Evolutionary conservation across 2,888 invertebrate genomes (phyloP).

Genomic region (Phortica okadai): DNA sequence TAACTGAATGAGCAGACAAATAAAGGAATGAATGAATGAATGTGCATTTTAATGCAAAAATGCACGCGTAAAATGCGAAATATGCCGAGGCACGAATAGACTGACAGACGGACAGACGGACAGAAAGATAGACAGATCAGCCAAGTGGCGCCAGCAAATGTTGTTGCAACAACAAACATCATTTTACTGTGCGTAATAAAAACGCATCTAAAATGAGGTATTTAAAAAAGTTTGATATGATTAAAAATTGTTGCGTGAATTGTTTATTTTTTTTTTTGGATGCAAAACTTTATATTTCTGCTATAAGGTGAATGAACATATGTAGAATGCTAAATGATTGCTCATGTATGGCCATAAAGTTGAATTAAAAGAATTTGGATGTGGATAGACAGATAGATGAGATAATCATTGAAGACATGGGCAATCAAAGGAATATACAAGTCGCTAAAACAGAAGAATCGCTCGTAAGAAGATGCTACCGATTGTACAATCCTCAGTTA

Average conservation of each 20-base stretch:
- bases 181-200: neutral
- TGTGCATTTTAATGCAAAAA: constrained; percentile 16
- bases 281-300: too few relatives aligned
- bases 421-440: too few relatives aligned
- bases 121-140: neutral
- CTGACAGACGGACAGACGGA: neutral
- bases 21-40: constrained; percentile 4
- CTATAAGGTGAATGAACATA: too few relatives aligned
- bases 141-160: constrained; percentile 7
- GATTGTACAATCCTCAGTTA: too few relatives aligned
- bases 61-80: neutral
- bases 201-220: neutral
- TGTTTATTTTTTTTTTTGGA: neutral
- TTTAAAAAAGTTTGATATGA: neutral
- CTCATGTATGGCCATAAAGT: too few relatives aligned
- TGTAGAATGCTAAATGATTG: too few relatives aligned
- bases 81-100: neutral
- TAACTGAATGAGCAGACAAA: constrained; percentile 1
- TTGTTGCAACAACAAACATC: neutral
- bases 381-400: too few relatives aligned
- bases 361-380: too few relatives aligned
- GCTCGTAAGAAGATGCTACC: too few relatives aligned
- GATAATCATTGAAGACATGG: too few relatives aligned
- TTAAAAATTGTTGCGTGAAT: neutral
- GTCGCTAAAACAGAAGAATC: too few relatives aligned